Conservation (phyloP, 2,888 invertebrate genomes). For the Coelinius sp. region DNA sequence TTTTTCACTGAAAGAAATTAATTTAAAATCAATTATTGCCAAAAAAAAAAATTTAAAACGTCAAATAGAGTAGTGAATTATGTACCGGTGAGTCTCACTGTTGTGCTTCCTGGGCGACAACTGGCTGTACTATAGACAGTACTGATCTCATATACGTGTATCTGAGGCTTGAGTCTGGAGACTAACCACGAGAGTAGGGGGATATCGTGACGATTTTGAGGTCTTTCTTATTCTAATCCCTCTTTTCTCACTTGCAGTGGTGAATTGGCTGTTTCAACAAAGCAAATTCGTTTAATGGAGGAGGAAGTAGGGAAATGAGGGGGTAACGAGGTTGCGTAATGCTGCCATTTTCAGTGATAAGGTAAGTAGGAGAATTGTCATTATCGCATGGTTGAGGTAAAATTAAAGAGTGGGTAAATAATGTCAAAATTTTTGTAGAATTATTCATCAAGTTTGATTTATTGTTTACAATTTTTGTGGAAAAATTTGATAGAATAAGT, state of each 20-base stretch:
- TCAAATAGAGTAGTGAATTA: not conserved
- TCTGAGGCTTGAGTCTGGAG: slow-evolving; percentile 48
- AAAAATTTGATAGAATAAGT: not conserved
- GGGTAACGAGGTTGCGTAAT: not conserved
- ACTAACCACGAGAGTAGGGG: slow-evolving; percentile 39
- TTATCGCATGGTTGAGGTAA: not conserved
- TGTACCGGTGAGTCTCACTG: slow-evolving; percentile 45
- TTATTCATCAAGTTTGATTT: not conserved
- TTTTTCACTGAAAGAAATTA: not conserved
- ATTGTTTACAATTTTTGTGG: not conserved
- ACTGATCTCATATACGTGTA: slow-evolving; percentile 56
- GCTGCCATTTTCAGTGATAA: not conserved
- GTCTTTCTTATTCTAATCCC: not conserved
- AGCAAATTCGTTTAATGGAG: not conserved
- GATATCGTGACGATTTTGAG: not conserved
- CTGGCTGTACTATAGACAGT: slow-evolving; percentile 55
- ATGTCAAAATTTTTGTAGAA: not conserved
- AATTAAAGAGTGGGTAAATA: not conserved
- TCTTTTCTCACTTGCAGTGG: not conserved
- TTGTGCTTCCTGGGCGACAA: slow-evolving; percentile 57
- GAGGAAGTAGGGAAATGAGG: not conserved
- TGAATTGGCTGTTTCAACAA: not conserved
- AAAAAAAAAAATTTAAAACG: not conserved
- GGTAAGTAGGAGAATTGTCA: not conserved
- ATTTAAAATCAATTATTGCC: not conserved